phyloP scores from a whole-genome alignment of 2,888 invertebrate species.

The Flexamia atlantica region DNA sequence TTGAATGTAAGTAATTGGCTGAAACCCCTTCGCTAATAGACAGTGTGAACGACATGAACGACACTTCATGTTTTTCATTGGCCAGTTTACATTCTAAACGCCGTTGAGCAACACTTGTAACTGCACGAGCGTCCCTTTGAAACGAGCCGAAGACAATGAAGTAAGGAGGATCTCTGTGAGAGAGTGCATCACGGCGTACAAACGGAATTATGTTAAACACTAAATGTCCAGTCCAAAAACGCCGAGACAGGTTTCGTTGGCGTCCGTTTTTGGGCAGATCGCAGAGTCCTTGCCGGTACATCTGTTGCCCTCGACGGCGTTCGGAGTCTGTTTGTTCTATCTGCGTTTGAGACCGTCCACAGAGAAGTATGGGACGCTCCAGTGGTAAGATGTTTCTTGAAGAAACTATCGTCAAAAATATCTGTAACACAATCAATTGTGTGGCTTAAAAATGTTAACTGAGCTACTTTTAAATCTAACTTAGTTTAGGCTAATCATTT shows the following conservation, averaged over 20 bases:
- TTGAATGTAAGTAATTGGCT: conserved; percentile 7
- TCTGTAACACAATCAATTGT: no score
- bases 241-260: conserved; percentile 19
- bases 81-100: conserved; percentile 14
- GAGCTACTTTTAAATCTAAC: no score
- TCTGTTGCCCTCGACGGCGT: not conserved
- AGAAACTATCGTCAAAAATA: no score
- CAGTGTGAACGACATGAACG: conserved; percentile 15
- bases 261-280: conserved; percentile 6
- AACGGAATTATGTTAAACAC: not conserved
- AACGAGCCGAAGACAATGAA: not conserved
- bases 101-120: not conserved
- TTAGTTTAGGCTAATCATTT: no score
- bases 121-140: not conserved
- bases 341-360: no score
- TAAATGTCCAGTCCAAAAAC: not conserved
- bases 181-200: not conserved
- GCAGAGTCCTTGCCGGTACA: not conserved
- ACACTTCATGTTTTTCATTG: conserved; percentile 9
- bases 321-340: no score
- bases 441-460: no score
- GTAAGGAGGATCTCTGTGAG: not conserved
- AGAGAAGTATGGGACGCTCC: no score
- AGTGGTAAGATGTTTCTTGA: no score
- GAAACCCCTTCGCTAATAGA: conserved; percentile 19